phyloP scores from a whole-genome alignment of 2,797 vertebrate species.

The Mormyrops attenuatus region DNA sequence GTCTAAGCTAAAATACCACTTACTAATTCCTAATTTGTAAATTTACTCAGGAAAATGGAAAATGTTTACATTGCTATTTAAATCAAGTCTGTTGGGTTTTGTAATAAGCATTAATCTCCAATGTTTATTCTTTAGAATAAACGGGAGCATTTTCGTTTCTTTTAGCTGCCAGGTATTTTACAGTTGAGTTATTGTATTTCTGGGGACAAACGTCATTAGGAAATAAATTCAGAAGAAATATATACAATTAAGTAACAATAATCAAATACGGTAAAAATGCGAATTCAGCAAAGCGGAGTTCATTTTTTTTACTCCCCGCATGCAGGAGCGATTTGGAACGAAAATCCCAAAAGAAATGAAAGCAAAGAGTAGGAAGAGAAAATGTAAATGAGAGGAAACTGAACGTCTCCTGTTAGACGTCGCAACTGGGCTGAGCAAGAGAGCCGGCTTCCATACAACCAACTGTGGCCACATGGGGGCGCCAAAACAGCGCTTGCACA shows the following conservation, averaged over 20 bases:
- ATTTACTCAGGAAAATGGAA: not conserved
- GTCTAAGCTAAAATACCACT: not conserved
- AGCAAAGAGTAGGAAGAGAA: slow-evolving; percentile 40
- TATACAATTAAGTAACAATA: not conserved
- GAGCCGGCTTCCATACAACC: not conserved
- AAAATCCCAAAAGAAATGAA: slow-evolving; percentile 39
- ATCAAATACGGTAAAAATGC: slow-evolving; percentile 39
- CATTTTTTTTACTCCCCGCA: slow-evolving; percentile 44
- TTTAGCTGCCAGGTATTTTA: not conserved
- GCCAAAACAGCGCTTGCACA: not conserved
- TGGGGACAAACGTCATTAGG: slow-evolving; percentile 59
- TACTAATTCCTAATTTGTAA: not conserved
- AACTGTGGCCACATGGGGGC: not conserved
- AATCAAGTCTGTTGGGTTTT: not conserved
- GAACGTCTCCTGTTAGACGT: not conserved
- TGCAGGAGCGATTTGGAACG: slow-evolving; percentile 50
- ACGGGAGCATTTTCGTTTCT: not conserved
- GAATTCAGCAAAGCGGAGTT: slow-evolving; percentile 46
- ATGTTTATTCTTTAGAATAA: not conserved
- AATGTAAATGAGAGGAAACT: not conserved
- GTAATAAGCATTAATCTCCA: not conserved
- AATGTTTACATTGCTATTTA: not conserved
- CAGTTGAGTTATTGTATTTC: not conserved
- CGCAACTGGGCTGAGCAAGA: not conserved
- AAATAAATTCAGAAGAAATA: slow-evolving; percentile 44